Percentiles rank a stretch among this genome's conserved stretches.
phyloP scores from a whole-genome alignment of 2,797 vertebrate species.

The Austrolebias charrua region DNA sequence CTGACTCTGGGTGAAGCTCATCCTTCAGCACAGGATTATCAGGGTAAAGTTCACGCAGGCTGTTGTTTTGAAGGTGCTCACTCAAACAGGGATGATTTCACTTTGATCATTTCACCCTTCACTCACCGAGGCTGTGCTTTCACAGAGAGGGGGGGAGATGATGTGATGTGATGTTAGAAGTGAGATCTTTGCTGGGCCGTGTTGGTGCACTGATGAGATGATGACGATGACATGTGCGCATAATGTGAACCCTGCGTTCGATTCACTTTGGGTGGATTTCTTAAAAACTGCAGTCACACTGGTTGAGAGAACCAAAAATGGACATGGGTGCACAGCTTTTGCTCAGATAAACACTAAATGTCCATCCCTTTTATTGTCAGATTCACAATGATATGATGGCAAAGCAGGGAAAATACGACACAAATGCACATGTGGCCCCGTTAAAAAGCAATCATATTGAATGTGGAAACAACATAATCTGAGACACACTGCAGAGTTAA shows the following conservation, averaged over 20 bases:
- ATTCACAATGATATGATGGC: constrained; percentile 19
- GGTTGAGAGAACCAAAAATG: constrained; percentile 51
- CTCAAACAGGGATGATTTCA: constrained; percentile 53
- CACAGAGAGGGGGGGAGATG: constrained; percentile 8
- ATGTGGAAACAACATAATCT: constrained; percentile 42
- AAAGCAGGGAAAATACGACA: constrained; percentile 7
- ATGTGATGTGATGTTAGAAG: constrained; percentile 54
- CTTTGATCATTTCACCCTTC: constrained; percentile 62
- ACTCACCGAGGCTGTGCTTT: constrained; percentile 38
- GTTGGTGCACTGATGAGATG: constrained; percentile 54
- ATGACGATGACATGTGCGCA: constrained; percentile 37
- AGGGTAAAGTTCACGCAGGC: constrained; percentile 17
- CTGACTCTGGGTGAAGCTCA: constrained; percentile 16
- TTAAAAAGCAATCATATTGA: constrained; percentile 32
- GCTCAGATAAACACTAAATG: constrained; percentile 20
- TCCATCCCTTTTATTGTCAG: constrained; percentile 15
- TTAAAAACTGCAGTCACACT: constrained; percentile 31
- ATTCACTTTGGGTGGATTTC: constrained; percentile 45
- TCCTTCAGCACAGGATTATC: constrained; percentile 7
- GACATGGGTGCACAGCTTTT: constrained; percentile 42
- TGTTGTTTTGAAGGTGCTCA: constrained; percentile 57
- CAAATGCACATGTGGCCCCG: constrained; percentile 13
- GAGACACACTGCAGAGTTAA: constrained; percentile 42
- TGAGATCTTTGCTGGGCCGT: constrained; percentile 49
- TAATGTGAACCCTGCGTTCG: constrained; percentile 38